A percentile compares a stretch with the other conserved stretches of the same genome.
phyloP scores from a whole-genome alignment of 2,797 vertebrate genomes.

The Tangara arthus region DNA sequence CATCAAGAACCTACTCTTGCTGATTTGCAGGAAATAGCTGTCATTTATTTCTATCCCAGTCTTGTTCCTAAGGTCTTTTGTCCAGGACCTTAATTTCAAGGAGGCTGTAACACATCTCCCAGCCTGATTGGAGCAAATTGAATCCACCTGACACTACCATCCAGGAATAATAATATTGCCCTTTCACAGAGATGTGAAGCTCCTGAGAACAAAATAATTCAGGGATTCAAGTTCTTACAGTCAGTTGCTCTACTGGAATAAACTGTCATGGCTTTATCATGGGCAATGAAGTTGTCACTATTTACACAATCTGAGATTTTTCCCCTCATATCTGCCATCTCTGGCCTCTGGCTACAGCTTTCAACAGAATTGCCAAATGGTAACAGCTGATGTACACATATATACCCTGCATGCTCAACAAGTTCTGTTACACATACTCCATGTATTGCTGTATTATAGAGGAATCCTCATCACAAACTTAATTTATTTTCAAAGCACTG shows the following conservation, averaged over 20 bases:
- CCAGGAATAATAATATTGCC: conserved; percentile 11
- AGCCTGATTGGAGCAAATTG: conserved; percentile 36
- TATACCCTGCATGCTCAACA: neutral
- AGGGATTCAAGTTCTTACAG: neutral
- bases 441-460: neutral
- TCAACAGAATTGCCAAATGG: neutral
- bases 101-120: neutral
- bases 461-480: neutral
- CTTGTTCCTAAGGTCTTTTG: neutral
- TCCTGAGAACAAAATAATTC: conserved; percentile 11
- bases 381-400: neutral
- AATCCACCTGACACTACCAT: conserved; percentile 10
- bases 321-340: neutral
- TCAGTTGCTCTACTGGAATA: conserved; percentile 7
- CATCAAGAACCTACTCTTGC: neutral
- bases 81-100: conserved; percentile 7
- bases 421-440: neutral
- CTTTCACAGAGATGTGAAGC: neutral
- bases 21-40: neutral
- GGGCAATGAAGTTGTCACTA: neutral
- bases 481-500: neutral
- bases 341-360: neutral
- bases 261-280: neutral
- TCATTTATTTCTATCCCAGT: neutral
- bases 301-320: neutral